Conservation (phyloP, 2,797 vertebrate genomes). For the Schizopygopsis pylzovi region DNA sequence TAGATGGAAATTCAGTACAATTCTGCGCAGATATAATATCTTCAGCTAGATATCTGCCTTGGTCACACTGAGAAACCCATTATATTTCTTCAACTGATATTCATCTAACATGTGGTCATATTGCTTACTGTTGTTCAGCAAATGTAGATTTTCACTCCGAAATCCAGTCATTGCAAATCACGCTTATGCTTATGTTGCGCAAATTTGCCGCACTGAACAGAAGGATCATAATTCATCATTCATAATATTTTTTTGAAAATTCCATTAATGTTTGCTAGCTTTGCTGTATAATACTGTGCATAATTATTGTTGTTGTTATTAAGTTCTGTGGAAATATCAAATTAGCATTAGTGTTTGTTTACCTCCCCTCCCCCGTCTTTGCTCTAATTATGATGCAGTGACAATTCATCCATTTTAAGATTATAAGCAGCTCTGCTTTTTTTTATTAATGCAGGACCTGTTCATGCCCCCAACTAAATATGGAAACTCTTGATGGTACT, state of each 20-base stretch:
- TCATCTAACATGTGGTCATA: background rate
- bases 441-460: background rate
- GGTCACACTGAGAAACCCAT: background rate
- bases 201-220: background rate
- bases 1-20: background rate
- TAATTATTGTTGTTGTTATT: background rate
- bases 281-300: background rate
- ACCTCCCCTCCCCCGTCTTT: background rate
- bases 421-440: constrained; percentile 10
- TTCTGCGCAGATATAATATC: background rate
- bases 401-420: constrained; percentile 20
- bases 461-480: background rate
- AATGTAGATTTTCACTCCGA: background rate
- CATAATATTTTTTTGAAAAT: background rate
- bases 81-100: background rate
- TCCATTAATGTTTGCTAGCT: background rate
- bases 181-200: background rate
- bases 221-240: background rate
- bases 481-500: background rate
- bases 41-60: background rate
- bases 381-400: constrained; percentile 46
- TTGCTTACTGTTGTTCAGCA: background rate
- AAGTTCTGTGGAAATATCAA: constrained; percentile 26
- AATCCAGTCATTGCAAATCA: background rate
- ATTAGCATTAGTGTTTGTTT: constrained; percentile 36